A percentile compares a stretch with the other conserved stretches of the same genome.
These are phyloP conservation scores for Chroicocephalus ridibundus DNA, from an alignment of 2,113 vertebrate species.

Conservation along the genomic window DNA sequence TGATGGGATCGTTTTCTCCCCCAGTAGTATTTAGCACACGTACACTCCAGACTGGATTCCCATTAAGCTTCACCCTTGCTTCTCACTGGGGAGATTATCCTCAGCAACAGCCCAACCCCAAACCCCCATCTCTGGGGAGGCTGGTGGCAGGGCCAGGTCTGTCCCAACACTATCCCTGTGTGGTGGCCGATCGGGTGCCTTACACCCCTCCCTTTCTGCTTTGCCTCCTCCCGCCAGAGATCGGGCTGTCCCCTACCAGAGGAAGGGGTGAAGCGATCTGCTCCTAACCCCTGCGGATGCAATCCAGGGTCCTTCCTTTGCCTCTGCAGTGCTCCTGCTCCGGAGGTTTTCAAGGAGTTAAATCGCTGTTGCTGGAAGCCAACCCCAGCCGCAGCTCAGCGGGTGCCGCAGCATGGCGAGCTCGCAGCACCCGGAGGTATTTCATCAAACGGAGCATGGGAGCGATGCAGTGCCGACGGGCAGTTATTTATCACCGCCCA, in stretches of 20 bases:
- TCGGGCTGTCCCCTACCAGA: neutral
- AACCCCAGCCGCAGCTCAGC: neutral
- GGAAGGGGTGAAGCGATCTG: neutral
- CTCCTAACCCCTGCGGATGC: neutral
- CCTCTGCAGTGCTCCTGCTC: neutral
- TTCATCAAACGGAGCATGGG: neutral
- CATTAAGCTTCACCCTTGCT: too few relatives aligned
- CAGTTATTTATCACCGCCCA: neutral
- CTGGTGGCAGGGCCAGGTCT: neutral
- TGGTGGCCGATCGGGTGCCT: neutral
- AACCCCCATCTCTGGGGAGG: neutral
- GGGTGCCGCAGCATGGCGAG: accelerated
- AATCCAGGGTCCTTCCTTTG: neutral
- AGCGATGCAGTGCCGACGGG: accelerated
- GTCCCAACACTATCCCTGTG: neutral
- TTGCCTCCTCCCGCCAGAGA: accelerated
- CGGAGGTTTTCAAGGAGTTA: neutral
- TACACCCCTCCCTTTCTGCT: neutral
- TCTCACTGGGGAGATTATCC: neutral
- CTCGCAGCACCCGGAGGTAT: neutral
- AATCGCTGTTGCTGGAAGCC: neutral
- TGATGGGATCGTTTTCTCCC: neutral
- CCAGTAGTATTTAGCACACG: too few relatives aligned
- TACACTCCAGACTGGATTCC: neutral
- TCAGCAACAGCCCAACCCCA: neutral